phyloP scores from a whole-genome alignment of 2,797 vertebrate species.

The Myotis myotis region DNA sequence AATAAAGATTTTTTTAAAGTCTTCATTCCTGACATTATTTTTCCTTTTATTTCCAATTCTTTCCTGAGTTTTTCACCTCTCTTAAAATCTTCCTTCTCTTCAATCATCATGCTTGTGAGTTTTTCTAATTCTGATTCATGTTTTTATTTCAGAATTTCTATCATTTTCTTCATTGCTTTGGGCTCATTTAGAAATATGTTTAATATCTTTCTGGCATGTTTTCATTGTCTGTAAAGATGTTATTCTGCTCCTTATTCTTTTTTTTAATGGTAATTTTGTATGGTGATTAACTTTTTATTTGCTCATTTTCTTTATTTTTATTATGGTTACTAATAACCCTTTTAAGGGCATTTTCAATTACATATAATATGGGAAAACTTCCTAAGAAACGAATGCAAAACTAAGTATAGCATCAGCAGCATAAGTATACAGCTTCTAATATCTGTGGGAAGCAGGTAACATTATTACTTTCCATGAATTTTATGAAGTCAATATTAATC shows the following conservation, averaged over 20 bases:
- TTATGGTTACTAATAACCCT: neutral
- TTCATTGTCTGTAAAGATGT: neutral
- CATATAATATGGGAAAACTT: neutral
- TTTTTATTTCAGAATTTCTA: slow-evolving; percentile 5
- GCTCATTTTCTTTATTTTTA: neutral
- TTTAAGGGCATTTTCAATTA: slow-evolving; percentile 15
- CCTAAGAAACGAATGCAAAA: slow-evolving; percentile 19
- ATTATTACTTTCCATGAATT: neutral
- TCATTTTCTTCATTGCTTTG: slow-evolving; percentile 30
- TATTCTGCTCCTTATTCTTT: neutral
- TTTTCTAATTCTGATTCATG: neutral
- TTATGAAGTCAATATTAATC: slow-evolving; percentile 27
- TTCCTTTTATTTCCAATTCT: slow-evolving; percentile 25
- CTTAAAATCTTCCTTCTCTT: neutral
- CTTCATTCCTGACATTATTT: slow-evolving; percentile 29
- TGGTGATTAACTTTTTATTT: neutral
- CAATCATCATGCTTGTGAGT: neutral
- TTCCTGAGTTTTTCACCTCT: neutral
- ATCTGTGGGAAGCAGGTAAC: neutral
- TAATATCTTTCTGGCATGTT: neutral
- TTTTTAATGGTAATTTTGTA: neutral
- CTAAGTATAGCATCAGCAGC: neutral
- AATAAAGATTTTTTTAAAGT: neutral
- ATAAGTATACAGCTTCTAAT: neutral
- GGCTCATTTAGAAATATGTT: neutral